Evolutionary conservation across 2,113 vertebrate genomes (phyloP), one percentile per base, ranked within the genome.

Genomic region (Amia ocellicauda): DNA sequence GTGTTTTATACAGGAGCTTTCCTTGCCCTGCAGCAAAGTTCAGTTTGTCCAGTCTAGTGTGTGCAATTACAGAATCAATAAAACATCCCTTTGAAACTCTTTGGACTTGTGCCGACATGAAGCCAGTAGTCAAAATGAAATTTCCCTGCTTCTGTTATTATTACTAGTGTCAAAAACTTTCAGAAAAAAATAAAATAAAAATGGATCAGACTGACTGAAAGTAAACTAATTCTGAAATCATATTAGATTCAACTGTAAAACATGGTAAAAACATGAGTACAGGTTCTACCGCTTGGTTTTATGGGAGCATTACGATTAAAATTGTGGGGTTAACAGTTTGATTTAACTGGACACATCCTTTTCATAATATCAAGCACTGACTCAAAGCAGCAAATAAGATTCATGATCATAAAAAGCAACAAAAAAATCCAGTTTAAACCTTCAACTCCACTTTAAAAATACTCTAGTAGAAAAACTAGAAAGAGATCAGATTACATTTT

Each of bases 51-150:
- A 80, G 85, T 83, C 80, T 80, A 77, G 90, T 55, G 67, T 80
- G 74, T 75, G 84, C 88, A 83, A 85, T 87, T 85, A 91, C 87
- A 85, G 80, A 87, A 88, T 83, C 87, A 86, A 86, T 92, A 90
- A 93, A 93, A 86, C 79, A 88, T 88, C 88, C 82, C 88, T 93
- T 90, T 93, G 89, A 92, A 92, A 92, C 80, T 73, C 89, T 82
- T 87, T 74, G 82, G 86, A 91, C 91, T 82, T 89, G 86, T 86
- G 87, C 83, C 72, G 76, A 88, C 90, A 85, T 23, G 86, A 86
- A 85, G 80, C 82, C 83, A 85, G 83, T 79, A 86, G 88, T 86
- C 78, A 72, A 69, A 80, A 69, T 74, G 65, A 83, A 81, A 70
- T 82, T 80, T 81, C 77, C 69, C 78, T 69, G 73, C 83, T 87